Conservation (phyloP, 1,140 invertebrate genomes). For the Spodoptera frugiperda region DNA sequence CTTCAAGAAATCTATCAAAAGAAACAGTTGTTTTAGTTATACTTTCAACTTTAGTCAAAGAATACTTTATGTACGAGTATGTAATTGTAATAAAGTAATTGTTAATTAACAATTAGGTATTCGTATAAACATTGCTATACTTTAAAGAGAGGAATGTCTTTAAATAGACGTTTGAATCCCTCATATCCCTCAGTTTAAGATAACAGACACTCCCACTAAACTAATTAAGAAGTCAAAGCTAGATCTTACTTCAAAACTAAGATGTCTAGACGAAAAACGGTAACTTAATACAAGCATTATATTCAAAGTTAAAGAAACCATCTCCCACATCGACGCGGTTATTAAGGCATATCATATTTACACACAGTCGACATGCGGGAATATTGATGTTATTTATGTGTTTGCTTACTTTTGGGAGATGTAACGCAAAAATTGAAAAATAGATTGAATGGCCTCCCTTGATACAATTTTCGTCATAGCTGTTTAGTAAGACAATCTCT, state of each 20-base stretch:
- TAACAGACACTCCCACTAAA: conserved; percentile 1
- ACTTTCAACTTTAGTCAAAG: too few relatives aligned
- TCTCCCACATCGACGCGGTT: not conserved
- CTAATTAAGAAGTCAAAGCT: conserved; percentile 12
- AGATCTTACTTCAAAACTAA: not conserved
- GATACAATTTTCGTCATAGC: conserved; percentile 42
- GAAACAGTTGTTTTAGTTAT: not conserved
- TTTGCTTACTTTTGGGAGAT: conserved; percentile 39
- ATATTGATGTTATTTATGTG: conserved; percentile 33
- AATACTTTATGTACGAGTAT: too few relatives aligned
- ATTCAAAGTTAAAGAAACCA: not conserved
- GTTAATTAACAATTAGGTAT: too few relatives aligned
- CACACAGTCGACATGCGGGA: not conserved
- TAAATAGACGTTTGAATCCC: not conserved
- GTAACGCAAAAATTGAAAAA: conserved; percentile 52
- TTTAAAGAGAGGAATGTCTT: too few relatives aligned
- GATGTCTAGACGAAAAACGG: conserved; percentile 15
- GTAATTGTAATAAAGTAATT: too few relatives aligned
- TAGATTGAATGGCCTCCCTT: conserved; percentile 53
- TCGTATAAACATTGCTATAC: too few relatives aligned
- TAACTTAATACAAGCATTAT: not conserved
- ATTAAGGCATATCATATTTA: conserved; percentile 18
- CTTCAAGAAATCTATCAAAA: conserved; percentile 89
- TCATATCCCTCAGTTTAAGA: conserved; percentile 1
- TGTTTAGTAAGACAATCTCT: conserved; percentile 47